A percentile compares a stretch with the other conserved stretches of the same genome.
phyloP scores from a whole-genome alignment of 1,140 invertebrate genomes.

The Euura saliciscinereae region DNA sequence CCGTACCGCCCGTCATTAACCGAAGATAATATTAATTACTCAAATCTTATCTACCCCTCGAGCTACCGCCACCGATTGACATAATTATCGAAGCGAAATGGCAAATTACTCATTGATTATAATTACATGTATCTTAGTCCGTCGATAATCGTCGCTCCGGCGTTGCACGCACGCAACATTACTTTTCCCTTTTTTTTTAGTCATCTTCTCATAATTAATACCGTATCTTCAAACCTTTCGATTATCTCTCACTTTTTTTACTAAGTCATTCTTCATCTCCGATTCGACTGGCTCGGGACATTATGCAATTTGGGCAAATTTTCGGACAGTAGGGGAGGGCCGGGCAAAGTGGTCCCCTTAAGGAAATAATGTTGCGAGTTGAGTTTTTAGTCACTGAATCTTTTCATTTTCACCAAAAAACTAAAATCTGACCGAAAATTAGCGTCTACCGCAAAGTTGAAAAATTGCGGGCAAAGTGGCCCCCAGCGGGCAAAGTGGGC shows the following conservation, averaged over 20 bases:
- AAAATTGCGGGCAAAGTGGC: too few species aligned
- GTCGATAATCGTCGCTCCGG: not conserved
- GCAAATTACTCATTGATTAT: slow-evolving; percentile 14
- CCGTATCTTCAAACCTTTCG: not conserved
- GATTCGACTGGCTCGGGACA: not conserved
- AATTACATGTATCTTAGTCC: not conserved
- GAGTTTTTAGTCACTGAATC: too few species aligned
- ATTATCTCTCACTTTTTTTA: not conserved
- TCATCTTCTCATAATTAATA: not conserved
- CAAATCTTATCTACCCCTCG: not conserved
- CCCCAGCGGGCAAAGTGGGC: too few species aligned
- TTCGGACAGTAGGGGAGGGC: too few species aligned
- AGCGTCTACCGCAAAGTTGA: too few species aligned
- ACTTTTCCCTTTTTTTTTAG: not conserved
- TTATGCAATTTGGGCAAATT: not conserved
- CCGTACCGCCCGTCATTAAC: slow-evolving; percentile 33
- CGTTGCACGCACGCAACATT: not conserved
- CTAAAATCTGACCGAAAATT: too few species aligned
- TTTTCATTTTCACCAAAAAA: too few species aligned
- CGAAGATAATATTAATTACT: slow-evolving; percentile 42
- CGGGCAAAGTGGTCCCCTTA: too few species aligned
- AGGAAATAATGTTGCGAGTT: too few species aligned
- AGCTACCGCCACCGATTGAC: slow-evolving; percentile 14
- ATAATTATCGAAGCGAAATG: slow-evolving; percentile 18
- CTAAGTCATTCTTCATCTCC: not conserved